Evolutionary conservation across 1,140 invertebrate genomes (phyloP), one percentile per base, ranked within the genome.

Genomic region (Lepidurus apus): DNA sequence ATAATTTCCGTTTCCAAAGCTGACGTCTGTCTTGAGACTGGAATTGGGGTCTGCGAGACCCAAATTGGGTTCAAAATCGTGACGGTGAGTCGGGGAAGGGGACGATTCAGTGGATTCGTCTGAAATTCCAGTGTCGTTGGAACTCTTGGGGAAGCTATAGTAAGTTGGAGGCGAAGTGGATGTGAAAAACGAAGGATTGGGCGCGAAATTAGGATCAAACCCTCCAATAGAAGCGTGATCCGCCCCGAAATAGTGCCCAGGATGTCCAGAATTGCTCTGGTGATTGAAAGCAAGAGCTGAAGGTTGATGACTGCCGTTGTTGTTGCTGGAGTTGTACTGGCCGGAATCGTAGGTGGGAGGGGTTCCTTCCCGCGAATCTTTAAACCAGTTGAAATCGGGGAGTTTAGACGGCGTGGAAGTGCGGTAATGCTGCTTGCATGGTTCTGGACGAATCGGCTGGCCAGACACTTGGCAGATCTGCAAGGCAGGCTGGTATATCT

Each of bases 401-500:
- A 65, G 53, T 17, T 65, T 65, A 3, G 53, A 65, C 3, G 53
- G 8, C 1, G 53, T 65, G 53, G 53, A 65, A n/a, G 53, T 65
- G 53, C 53, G 21, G 13, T n/a, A 65, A 17, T 13, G 53, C 13
- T 13, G 8, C 53, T 65, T 65, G 53, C 8, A 65, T n/a, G 6
- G 13, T 17, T 65, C 53, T 1, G n/a, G 53, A 65, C 13, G 53
- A 11, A 0, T 21, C 7, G 17, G n/a, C 6, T 65, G 21, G 21
- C 17, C 53, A 21, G 53, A 7, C 21, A 21, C 6, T 7, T 65
- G 53, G 21, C n/a, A 65, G 53, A 65, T 65, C 21, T 65, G 53
- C 53, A 65, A 65, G 21, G 53, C 53, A 65, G 53, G 53, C 53
- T 65, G 53, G 13, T 65, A 65, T n/a, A 65, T 13, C 13, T 65